Evolutionary conservation across 2,113 vertebrate species (phyloP).

Genomic region (Sitta europaea): DNA sequence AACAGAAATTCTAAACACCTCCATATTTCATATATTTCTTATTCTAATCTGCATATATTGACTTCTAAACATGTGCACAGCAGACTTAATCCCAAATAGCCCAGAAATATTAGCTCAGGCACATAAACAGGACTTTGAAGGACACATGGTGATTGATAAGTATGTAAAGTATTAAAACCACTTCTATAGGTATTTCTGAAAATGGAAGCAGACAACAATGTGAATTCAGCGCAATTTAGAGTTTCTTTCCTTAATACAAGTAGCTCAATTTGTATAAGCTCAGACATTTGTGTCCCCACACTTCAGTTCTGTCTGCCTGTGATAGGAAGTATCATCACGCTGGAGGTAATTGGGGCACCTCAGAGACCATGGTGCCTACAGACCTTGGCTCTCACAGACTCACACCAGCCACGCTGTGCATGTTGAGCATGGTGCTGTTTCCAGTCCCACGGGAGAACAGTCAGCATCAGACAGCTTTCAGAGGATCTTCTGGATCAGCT

Average conservation of each 20-base stretch:
- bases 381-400: neutral
- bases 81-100: neutral
- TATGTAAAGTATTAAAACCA: neutral
- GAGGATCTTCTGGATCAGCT: neutral
- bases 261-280: neutral
- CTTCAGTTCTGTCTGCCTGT: neutral
- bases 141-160: neutral
- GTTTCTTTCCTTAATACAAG: neutral
- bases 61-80: neutral
- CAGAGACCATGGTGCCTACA: rapidly evolving
- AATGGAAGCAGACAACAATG: neutral
- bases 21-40: neutral
- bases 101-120: neutral
- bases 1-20: neutral
- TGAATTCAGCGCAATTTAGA: neutral
- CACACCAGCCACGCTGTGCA: rapidly evolving
- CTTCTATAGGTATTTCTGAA: neutral
- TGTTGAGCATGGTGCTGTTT: neutral
- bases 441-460: neutral
- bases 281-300: neutral
- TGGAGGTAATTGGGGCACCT: neutral
- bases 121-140: neutral
- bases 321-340: neutral
- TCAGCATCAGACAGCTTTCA: neutral
- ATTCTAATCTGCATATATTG: neutral